These are phyloP conservation scores for Dreissena rostriformis DNA, from an alignment of 1,140 invertebrate species.

Conservation along the genomic window DNA sequence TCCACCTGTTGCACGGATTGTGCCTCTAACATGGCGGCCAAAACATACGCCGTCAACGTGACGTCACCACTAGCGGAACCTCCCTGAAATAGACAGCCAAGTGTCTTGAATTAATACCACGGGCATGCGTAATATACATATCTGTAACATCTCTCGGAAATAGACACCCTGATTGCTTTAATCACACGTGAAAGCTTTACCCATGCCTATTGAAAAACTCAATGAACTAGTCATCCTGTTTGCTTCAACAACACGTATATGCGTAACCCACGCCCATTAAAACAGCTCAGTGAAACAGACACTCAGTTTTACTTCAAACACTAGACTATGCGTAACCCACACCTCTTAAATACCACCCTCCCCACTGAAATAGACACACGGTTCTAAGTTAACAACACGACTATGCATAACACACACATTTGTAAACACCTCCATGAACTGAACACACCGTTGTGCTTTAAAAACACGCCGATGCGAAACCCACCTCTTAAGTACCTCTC, in stretches of 20 bases:
- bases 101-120: not conserved
- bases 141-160: not conserved
- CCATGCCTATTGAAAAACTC: not conserved
- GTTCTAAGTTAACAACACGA: no score
- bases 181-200: not conserved
- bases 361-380: no score
- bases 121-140: not conserved
- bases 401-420: no score
- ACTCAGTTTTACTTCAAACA: no score
- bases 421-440: no score
- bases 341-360: no score
- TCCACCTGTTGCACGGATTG: conserved; percentile 70
- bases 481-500: no score
- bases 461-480: no score
- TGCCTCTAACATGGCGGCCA: conserved; percentile 81
- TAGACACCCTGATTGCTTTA: not conserved
- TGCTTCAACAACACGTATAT: not conserved
- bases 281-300: no score
- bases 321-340: no score
- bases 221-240: not conserved
- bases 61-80: conserved; percentile 82
- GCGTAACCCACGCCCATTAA: no score
- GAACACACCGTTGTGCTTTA: no score
- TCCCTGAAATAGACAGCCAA: conserved; percentile 81
- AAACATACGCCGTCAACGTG: conserved; percentile 76